These are phyloP conservation scores for Lutraria lutraria DNA, from an alignment of 2,888 invertebrate genomes.

Conservation along the genomic window DNA sequence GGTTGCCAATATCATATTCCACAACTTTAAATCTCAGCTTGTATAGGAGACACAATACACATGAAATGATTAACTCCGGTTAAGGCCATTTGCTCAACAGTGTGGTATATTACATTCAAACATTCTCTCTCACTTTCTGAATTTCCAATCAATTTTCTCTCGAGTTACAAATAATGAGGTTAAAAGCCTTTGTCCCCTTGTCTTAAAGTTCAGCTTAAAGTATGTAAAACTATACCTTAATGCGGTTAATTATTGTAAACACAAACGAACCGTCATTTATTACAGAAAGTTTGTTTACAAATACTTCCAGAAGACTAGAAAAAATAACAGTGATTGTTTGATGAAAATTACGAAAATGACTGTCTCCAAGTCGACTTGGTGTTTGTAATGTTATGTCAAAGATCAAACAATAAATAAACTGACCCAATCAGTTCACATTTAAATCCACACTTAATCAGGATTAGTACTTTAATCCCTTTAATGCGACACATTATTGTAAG, in stretches of 20 bases:
- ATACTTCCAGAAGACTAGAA: background rate
- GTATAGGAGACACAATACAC: background rate
- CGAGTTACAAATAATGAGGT: background rate
- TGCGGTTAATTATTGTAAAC: background rate
- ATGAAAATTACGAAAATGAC: too few relatives aligned
- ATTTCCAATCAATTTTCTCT: background rate
- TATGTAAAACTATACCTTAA: background rate
- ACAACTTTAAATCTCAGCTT: background rate
- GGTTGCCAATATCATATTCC: background rate
- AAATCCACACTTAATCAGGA: too few relatives aligned
- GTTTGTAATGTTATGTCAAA: too few relatives aligned
- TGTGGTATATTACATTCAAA: background rate
- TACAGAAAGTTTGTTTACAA: background rate
- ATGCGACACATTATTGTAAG: too few relatives aligned
- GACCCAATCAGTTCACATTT: too few relatives aligned
- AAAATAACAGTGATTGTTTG: too few relatives aligned
- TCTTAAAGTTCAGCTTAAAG: background rate
- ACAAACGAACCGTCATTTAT: background rate
- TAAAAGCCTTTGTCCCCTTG: background rate
- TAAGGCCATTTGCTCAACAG: background rate
- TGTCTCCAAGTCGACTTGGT: too few relatives aligned
- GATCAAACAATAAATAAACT: too few relatives aligned
- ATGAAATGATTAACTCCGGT: background rate
- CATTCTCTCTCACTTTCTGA: background rate
- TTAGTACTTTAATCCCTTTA: too few relatives aligned